Conservation (phyloP, 2,113 vertebrate genomes). For the Leptosomus discolor region DNA sequence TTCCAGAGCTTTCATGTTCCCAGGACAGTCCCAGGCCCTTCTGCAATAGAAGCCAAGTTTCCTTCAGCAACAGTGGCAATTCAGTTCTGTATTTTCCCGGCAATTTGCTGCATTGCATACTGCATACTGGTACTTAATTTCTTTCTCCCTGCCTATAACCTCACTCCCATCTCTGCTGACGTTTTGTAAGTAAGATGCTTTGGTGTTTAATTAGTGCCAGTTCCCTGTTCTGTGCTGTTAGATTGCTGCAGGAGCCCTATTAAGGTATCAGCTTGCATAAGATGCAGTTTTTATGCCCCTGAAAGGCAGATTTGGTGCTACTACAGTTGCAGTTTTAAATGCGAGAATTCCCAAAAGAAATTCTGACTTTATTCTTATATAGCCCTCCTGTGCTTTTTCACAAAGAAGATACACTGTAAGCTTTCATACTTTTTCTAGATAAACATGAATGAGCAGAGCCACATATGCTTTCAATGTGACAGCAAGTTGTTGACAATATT, state of each 20-base stretch:
- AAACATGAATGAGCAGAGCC: neutral
- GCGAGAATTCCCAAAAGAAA: rapidly evolving
- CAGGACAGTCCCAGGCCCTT: neutral
- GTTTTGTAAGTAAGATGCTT: neutral
- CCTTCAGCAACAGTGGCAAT: neutral
- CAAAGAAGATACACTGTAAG: neutral
- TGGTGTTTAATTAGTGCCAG: neutral
- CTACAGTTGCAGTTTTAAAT: neutral
- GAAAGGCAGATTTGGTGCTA: neutral
- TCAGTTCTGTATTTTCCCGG: neutral
- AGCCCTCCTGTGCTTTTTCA: neutral
- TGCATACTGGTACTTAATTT: neutral
- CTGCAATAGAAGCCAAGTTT: neutral
- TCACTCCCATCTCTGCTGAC: neutral
- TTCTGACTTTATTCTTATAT: neutral
- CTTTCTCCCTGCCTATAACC: neutral
- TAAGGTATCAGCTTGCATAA: neutral
- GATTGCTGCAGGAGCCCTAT: neutral
- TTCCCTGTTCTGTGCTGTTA: neutral
- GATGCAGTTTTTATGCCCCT: neutral
- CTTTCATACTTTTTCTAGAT: neutral
- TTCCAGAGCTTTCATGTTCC: neutral
- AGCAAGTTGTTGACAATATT: neutral
- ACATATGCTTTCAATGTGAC: neutral
- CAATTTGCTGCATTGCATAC: neutral